These are phyloP conservation scores for Chamaetylas fuelleborni DNA, from an alignment of 2,113 vertebrate genomes.

Conservation along the genomic window DNA sequence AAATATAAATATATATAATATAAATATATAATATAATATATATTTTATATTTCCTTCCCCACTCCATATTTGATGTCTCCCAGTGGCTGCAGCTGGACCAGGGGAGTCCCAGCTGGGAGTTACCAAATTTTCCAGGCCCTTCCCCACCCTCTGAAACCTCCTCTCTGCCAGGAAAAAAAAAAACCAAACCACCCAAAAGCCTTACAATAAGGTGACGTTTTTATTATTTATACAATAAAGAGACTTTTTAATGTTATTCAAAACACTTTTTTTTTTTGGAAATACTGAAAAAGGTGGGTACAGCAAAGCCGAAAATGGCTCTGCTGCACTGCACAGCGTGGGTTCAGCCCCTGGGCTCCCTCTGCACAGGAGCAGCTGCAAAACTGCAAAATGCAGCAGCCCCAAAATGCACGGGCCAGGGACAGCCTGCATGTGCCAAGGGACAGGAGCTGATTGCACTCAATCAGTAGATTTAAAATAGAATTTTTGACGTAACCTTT, in stretches of 20 bases:
- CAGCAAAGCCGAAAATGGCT: conserved; percentile 99
- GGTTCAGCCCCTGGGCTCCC: conserved; percentile 80
- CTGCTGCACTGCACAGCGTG: conserved; percentile 89
- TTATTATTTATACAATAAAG: conserved; percentile 99
- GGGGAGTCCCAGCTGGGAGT: fast-evolving
- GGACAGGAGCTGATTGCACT: conserved; percentile 83
- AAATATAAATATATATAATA: too few relatives aligned
- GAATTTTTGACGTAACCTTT: conserved; percentile 83
- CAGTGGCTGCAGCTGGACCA: neutral
- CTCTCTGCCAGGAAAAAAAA: neutral
- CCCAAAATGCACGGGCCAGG: conserved; percentile 75
- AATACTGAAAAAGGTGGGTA: conserved; percentile 99
- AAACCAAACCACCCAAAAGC: neutral
- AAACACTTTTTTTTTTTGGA: conserved; percentile 87
- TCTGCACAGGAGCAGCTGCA: conserved; percentile 93
- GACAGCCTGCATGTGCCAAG: conserved; percentile 90
- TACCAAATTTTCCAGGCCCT: neutral
- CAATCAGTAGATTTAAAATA: conserved; percentile 83
- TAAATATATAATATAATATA: too few relatives aligned
- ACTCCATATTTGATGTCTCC: fast-evolving
- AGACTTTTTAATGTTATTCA: conserved; percentile 97
- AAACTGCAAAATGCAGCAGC: conserved; percentile 85
- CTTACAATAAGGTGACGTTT: conserved; percentile 96
- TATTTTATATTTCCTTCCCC: too few relatives aligned
- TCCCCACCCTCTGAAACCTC: neutral